These are phyloP conservation scores for Drosophila miranda DNA, from an alignment of 1,140 invertebrate species.

Conservation along the genomic window DNA sequence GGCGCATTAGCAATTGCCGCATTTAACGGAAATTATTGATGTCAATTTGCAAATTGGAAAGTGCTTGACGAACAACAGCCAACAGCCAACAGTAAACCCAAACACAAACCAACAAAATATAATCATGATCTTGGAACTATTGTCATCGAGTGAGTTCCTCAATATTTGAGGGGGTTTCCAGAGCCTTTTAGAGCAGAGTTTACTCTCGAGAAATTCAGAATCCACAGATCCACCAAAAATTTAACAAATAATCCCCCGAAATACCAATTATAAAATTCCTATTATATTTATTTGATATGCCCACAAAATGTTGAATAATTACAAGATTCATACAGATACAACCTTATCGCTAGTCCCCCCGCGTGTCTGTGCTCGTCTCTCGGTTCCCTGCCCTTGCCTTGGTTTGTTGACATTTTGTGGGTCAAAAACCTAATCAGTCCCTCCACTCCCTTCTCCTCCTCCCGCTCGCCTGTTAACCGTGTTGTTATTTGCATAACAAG, in stretches of 20 bases:
- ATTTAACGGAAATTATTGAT: conserved; percentile 78
- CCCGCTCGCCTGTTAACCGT: conserved; percentile 1
- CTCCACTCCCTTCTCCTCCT: background rate
- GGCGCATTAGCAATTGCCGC: conserved; percentile 73
- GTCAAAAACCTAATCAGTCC: conserved; percentile 27
- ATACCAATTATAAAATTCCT: no score
- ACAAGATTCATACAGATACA: background rate
- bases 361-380: background rate
- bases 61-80: conserved; percentile 44
- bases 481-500: conserved; percentile 28
- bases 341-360: background rate
- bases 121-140: conserved; percentile 17
- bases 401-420: conserved; percentile 26
- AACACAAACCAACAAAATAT: conserved; percentile 19
- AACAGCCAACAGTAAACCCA: background rate
- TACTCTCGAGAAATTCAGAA: no score
- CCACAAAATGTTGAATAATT: no score
- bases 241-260: background rate
- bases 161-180: no score
- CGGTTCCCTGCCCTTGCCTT: conserved; percentile 10
- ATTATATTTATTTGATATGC: no score
- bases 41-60: conserved; percentile 71
- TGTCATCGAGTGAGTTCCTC: no score
- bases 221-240: conserved; percentile 1
- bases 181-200: no score